These are phyloP conservation scores for Neuroterus valhalla DNA, from an alignment of 1,140 invertebrate species.

Conservation along the genomic window DNA sequence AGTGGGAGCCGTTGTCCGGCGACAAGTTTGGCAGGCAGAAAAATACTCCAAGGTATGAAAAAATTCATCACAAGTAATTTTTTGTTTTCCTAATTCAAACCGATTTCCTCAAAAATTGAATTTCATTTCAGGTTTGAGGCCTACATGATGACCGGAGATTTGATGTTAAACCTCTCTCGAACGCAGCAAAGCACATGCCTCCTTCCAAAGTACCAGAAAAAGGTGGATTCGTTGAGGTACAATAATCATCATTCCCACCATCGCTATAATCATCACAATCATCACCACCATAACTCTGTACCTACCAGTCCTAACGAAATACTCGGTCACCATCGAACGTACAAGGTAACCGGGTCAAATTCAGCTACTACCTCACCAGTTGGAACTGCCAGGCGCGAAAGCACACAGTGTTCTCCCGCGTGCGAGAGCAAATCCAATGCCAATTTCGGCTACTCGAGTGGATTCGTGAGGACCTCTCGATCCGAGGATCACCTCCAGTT, in stretches of 20 bases:
- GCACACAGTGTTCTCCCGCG: constrained; percentile 41
- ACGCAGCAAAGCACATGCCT: constrained; percentile 80
- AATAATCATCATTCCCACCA: constrained; percentile 71
- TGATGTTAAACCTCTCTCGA: constrained; percentile 92
- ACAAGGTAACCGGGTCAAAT: constrained; percentile 74
- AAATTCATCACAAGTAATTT: constrained; percentile 10
- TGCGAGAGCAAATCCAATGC: constrained; percentile 44
- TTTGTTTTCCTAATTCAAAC: constrained; percentile 31
- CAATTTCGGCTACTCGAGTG: constrained; percentile 68
- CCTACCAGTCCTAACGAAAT: constrained; percentile 87
- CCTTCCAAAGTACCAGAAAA: constrained; percentile 80
- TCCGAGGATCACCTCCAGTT: constrained; percentile 90
- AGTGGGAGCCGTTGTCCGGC: constrained; percentile 75
- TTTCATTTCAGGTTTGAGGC: constrained; percentile 83
- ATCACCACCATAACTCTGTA: constrained; percentile 81
- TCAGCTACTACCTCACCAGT: constrained; percentile 76
- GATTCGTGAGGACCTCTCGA: constrained; percentile 85
- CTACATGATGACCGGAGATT: constrained; percentile 98
- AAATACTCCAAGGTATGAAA: constrained; percentile 68
- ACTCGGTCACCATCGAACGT: constrained; percentile 71
- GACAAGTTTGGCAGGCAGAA: constrained; percentile 72
- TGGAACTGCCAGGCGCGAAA: constrained; percentile 74
- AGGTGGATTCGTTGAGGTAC: constrained; percentile 77
- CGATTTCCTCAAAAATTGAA: constrained; percentile 22
- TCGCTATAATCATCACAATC: constrained; percentile 70